Conservation (phyloP, 2,113 vertebrate genomes). For the Hippocampus mohnikei region DNA sequence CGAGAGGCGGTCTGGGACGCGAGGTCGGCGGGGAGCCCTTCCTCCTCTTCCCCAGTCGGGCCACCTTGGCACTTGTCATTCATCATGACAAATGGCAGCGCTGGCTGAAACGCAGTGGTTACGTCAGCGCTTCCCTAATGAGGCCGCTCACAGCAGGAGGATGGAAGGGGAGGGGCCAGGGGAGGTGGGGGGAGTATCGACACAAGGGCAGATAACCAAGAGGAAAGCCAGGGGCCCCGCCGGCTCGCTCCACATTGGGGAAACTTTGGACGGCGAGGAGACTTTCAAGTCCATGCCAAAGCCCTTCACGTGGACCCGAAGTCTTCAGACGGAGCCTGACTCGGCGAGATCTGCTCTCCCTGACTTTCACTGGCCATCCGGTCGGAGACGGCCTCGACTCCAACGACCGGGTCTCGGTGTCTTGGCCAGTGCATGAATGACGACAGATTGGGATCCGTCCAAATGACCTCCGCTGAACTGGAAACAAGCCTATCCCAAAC, state of each 20-base stretch:
- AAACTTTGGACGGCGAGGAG: neutral
- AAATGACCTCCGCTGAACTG: no score
- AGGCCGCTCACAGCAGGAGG: constrained; percentile 63
- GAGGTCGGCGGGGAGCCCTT: constrained; percentile 18
- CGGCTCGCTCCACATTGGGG: neutral
- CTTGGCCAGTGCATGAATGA: no score
- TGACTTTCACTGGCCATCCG: no score
- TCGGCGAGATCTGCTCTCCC: no score
- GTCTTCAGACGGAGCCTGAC: no score
- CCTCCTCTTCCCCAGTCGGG: constrained; percentile 40
- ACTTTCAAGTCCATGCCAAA: neutral
- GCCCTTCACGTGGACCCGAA: no score
- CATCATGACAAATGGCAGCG: constrained; percentile 64
- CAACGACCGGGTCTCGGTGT: no score
- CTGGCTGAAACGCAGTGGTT: constrained; percentile 62
- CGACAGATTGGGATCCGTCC: no score
- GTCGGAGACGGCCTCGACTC: no score
- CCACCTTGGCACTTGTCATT: constrained; percentile 60
- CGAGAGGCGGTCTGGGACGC: constrained; percentile 11
- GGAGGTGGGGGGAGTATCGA: constrained; percentile 23
- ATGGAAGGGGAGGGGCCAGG: constrained; percentile 18
- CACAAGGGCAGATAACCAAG: constrained; percentile 32
- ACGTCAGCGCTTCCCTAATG: constrained; percentile 69
- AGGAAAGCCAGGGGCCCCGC: constrained; percentile 17
- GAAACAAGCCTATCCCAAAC: no score